Conservation (phyloP, 2,797 vertebrate species). For the Tokudaia muenninki region DNA sequence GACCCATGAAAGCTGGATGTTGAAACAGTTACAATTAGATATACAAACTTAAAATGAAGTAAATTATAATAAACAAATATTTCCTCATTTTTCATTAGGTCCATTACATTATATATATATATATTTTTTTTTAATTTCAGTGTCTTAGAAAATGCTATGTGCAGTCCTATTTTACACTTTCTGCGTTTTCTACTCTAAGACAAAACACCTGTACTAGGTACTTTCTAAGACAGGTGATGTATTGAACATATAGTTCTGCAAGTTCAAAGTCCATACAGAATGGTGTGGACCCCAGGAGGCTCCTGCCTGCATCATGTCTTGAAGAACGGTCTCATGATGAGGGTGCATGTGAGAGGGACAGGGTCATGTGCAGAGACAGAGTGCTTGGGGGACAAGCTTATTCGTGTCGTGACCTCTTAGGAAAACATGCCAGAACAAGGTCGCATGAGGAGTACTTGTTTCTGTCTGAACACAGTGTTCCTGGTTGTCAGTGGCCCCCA, state of each 20-base stretch:
- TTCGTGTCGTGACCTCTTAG: not conserved
- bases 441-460: not conserved
- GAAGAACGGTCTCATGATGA: not conserved
- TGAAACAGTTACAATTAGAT: slow-evolving; percentile 60
- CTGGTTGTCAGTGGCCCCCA: no score
- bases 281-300: not conserved
- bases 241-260: not conserved
- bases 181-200: not conserved
- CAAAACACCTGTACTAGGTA: not conserved
- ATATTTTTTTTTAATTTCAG: not conserved
- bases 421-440: not conserved
- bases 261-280: not conserved
- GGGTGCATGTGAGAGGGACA: not conserved
- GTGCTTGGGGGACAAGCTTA: not conserved
- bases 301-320: not conserved
- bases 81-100: not conserved
- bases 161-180: not conserved
- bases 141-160: not conserved
- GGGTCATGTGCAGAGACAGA: not conserved
- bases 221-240: not conserved
- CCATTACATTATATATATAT: not conserved
- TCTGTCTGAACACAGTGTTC: not conserved
- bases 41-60: not conserved
- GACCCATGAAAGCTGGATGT: not conserved
- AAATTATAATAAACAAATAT: not conserved